Conservation (phyloP, 1,140 invertebrate genomes). For the Achroia grisella region DNA sequence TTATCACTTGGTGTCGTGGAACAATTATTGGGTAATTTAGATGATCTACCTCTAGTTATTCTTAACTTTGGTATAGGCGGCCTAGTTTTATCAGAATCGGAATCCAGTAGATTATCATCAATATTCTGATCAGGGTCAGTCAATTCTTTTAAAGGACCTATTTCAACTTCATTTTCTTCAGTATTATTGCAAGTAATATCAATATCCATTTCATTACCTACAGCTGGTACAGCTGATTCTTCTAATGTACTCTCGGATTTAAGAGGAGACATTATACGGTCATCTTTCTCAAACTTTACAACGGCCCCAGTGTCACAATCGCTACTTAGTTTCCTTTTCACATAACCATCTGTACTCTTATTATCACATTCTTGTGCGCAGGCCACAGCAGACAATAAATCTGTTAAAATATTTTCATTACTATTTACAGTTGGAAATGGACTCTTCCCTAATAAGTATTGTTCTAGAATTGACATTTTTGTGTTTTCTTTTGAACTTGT, state of each 20-base stretch:
- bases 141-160: conserved; percentile 60
- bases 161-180: conserved; percentile 67
- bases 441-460: conserved; percentile 63
- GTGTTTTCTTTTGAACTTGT: conserved; percentile 52
- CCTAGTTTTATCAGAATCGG: conserved; percentile 43
- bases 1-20: conserved; percentile 34
- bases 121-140: conserved; percentile 50
- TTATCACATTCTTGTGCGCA: conserved; percentile 73
- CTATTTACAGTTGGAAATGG: conserved; percentile 31
- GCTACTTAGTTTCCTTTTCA: conserved; percentile 57
- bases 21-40: conserved; percentile 49
- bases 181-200: conserved; percentile 60
- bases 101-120: conserved; percentile 34
- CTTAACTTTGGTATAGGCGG: conserved; percentile 70
- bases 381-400: conserved; percentile 76
- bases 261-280: conserved; percentile 24
- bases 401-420: conserved; percentile 75
- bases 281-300: conserved; percentile 53
- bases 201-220: conserved; percentile 73
- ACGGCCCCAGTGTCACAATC: conserved; percentile 65
- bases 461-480: conserved; percentile 67
- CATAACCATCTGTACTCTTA: conserved; percentile 56
- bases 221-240: conserved; percentile 65
- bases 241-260: conserved; percentile 65
- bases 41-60: conserved; percentile 64